Evolutionary conservation across 2,113 vertebrate genomes (phyloP), one percentile per base, ranked within the genome.

Genomic region (Laterallus jamaicensis): DNA sequence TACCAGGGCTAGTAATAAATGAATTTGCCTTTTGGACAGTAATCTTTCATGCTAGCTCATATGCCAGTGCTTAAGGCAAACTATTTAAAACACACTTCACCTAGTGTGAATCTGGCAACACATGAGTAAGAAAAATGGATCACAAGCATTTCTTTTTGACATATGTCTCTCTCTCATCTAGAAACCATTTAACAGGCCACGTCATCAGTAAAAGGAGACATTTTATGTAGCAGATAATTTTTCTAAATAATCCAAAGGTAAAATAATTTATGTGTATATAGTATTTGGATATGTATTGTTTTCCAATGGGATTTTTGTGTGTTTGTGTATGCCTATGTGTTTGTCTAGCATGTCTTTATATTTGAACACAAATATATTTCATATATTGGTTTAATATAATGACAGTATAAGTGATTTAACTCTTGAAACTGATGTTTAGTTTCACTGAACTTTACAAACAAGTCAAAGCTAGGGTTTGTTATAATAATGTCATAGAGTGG

Each of bases 61-160:
- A 88, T 92, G 82, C 93, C 83, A 85, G 69, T 95, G 94, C 97
- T 84, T 96, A 95, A 90, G 89, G 85, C 70, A 95, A 97, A 95
- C 78, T 47, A 71, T 95, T 96, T 97, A 95, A 96, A 96, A 64
- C 18, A 37, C n/a, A 76, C 44, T 93, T 95, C 66, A 89, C 82
- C 85, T 92, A 52, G 56, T 90, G 83, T 67, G 94, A 97, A 95
- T 93, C 83, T 94, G 80, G 54, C 39, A 92, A 78, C 44, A 86
- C 26, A 8, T 1, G 5, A 75, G 42, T 12, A 75, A 93, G 56
- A 84, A 92, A 92, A 93, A 95, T 74, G 14, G 25, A 93, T 68
- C 37, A 22, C 13, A 71, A 84, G 49, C 19, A 81, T 79, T 90
- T 91, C 26, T 84, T 75, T 95, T 91, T 94, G 37, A 49, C 28